These are phyloP conservation scores for Argynnis bischoffii DNA, from an alignment of 2,888 invertebrate species.

Conservation along the genomic window DNA sequence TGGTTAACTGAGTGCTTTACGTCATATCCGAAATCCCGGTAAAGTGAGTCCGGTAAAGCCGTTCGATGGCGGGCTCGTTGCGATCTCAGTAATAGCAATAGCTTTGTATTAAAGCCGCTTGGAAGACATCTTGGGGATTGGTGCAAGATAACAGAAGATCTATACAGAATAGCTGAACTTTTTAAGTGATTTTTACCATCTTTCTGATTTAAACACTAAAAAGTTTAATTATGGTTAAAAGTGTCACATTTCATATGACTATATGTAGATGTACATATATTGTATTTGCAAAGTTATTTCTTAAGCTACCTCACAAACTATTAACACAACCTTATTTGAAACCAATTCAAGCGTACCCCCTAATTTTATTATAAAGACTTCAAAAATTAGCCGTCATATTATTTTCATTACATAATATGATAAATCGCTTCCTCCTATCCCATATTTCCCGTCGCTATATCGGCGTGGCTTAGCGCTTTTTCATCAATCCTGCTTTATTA, in stretches of 20 bases:
- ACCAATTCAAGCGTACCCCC: no score
- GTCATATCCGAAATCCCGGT: constrained; percentile 82
- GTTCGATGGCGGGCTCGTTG: constrained; percentile 75
- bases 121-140: constrained; percentile 68
- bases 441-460: constrained; percentile 62
- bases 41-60: constrained; percentile 78
- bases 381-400: background rate
- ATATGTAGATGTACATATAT: no score
- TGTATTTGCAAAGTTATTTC: no score
- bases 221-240: no score
- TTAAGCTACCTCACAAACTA: no score
- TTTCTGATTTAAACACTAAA: background rate
- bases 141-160: constrained; percentile 58
- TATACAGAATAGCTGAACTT: constrained; percentile 13
- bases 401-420: background rate
- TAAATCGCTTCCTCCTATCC: constrained; percentile 43
- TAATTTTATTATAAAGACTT: no score
- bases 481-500: constrained; percentile 84
- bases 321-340: no score
- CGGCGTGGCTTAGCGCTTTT: constrained; percentile 84
- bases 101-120: constrained; percentile 80
- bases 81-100: constrained; percentile 81
- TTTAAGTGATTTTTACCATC: background rate
- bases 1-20: constrained; percentile 77
- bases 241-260: no score